Evolutionary conservation across 1,140 invertebrate genomes (phyloP).

Genomic region (Drosophila rhopaloa): DNA sequence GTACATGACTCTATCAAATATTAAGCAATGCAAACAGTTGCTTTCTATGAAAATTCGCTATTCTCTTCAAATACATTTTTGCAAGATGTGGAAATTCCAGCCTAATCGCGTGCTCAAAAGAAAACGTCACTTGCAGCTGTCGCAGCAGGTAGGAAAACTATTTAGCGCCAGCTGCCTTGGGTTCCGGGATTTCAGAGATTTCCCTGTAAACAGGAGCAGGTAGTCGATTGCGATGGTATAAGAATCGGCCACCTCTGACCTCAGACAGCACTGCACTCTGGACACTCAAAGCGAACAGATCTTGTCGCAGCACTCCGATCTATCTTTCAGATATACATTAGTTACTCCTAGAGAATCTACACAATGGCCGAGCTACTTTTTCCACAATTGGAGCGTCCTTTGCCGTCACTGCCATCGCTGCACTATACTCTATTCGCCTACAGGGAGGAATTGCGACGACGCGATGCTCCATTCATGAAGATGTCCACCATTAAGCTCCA

Average conservation of each 20-base stretch:
- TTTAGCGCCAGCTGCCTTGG: conserved; percentile 54
- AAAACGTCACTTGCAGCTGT: conserved; percentile 61
- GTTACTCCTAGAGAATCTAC: too few species aligned
- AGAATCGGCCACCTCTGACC: conserved; percentile 18
- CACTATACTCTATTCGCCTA: conserved; percentile 72
- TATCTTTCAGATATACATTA: background rate
- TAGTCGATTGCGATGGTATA: conserved; percentile 40
- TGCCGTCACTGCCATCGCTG: conserved; percentile 65
- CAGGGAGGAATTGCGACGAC: conserved; percentile 66
- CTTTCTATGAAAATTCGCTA: too few species aligned
- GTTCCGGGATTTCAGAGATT: conserved; percentile 36
- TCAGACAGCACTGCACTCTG: conserved; percentile 26
- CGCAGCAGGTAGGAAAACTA: conserved; percentile 50
- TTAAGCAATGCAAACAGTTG: too few species aligned
- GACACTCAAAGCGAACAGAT: conserved; percentile 33
- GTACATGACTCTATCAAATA: too few species aligned
- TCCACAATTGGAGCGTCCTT: conserved; percentile 60
- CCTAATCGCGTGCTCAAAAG: conserved; percentile 55
- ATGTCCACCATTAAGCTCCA: conserved; percentile 76
- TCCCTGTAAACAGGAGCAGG: conserved; percentile 36
- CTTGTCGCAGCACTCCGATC: conserved; percentile 12
- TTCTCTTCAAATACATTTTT: conserved; percentile 6
- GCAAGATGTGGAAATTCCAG: conserved; percentile 24
- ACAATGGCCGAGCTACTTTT: conserved; percentile 66
- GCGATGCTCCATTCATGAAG: conserved; percentile 64